Evolutionary conservation across 1,140 invertebrate species (phyloP).

Genomic region (Calephelis nemesis): DNA sequence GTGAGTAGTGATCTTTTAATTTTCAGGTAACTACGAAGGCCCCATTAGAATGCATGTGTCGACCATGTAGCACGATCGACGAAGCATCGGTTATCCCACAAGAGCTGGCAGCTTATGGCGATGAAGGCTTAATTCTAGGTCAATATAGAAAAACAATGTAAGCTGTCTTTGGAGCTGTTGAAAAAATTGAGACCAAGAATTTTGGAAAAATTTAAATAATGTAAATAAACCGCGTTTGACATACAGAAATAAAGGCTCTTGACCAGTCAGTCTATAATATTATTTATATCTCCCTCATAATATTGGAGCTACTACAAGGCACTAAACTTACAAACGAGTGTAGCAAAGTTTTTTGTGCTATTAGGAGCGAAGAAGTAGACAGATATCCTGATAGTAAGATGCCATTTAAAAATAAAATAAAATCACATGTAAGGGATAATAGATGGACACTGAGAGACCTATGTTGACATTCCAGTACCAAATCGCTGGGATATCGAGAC

Average conservation of each 20-base stretch:
- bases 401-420: too few relatives aligned
- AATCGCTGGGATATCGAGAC: too few relatives aligned
- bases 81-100: constrained; percentile 92
- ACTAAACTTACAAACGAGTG: too few relatives aligned
- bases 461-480: too few relatives aligned
- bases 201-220: neutral
- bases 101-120: constrained; percentile 92
- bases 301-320: too few relatives aligned
- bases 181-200: neutral
- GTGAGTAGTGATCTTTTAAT: neutral
- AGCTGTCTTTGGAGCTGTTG: constrained; percentile 11
- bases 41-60: constrained; percentile 95
- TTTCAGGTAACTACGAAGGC: constrained; percentile 92
- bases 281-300: constrained; percentile 1
- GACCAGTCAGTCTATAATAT: constrained; percentile 33
- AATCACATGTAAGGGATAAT: too few relatives aligned
- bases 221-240: neutral
- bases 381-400: too few relatives aligned
- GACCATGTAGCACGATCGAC: constrained; percentile 93
- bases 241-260: constrained; percentile 39
- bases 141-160: constrained; percentile 81
- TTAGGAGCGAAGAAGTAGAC: too few relatives aligned
- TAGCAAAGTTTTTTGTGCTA: too few relatives aligned
- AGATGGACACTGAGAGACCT: too few relatives aligned
- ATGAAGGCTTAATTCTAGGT: constrained; percentile 87